Evolutionary conservation across 2,888 invertebrate species (phyloP).

Genomic region (Eupelmus urozonus): DNA sequence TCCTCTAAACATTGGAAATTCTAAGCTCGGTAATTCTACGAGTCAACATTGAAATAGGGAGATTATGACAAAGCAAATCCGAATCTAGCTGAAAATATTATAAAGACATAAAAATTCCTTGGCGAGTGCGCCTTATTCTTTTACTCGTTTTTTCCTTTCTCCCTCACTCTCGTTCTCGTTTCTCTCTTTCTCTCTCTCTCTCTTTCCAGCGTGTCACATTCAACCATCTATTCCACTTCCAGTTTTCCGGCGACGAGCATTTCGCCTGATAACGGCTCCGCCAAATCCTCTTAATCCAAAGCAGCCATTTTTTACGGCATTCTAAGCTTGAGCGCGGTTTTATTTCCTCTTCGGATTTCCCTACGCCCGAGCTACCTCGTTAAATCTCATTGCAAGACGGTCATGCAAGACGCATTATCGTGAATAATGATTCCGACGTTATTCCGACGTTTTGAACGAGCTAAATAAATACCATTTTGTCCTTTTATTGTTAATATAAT

Average conservation of each 20-base stretch:
- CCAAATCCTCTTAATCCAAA: constrained; percentile 66
- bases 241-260: constrained; percentile 53
- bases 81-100: neutral
- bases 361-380: constrained; percentile 51
- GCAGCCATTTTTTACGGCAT: constrained; percentile 63
- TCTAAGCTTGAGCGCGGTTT: constrained; percentile 61
- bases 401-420: constrained; percentile 54
- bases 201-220: constrained; percentile 45
- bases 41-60: too few species aligned
- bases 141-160: too few species aligned
- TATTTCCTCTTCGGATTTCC: constrained; percentile 61
- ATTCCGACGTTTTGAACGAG: constrained; percentile 3
- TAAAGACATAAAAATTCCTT: constrained; percentile 39
- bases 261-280: constrained; percentile 63
- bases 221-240: constrained; percentile 55
- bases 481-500: neutral
- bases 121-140: constrained; percentile 10
- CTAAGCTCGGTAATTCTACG: too few species aligned
- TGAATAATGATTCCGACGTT: constrained; percentile 40
- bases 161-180: constrained; percentile 32
- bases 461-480: too few species aligned
- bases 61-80: constrained; percentile 1
- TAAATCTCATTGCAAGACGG: constrained; percentile 57
- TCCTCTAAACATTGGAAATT: too few species aligned
- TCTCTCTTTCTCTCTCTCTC: constrained; percentile 24